These are phyloP conservation scores for Sebastes vulpes DNA, from an alignment of 2,797 vertebrate genomes.

Conservation along the genomic window DNA sequence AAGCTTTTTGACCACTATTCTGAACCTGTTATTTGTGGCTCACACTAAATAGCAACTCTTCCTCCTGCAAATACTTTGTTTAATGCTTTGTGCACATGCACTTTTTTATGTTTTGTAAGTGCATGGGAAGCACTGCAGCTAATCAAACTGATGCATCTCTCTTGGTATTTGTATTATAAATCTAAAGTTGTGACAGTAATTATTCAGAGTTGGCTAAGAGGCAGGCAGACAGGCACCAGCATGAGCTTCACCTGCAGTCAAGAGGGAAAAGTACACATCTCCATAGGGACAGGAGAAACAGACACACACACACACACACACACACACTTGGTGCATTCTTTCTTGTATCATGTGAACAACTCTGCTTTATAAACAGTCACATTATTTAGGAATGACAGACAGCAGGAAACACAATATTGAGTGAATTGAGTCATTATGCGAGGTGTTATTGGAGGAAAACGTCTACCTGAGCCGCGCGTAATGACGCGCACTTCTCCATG, in stretches of 20 bases:
- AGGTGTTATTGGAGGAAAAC: not conserved
- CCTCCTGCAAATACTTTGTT: not conserved
- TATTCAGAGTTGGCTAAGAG: conserved; percentile 4
- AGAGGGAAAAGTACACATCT: conserved; percentile 1
- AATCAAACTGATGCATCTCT: not conserved
- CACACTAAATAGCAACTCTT: not conserved
- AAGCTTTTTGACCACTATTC: not conserved
- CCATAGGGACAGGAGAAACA: conserved; percentile 15
- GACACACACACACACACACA: not conserved
- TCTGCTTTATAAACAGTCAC: not conserved
- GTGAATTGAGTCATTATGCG: not conserved
- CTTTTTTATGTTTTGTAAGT: conserved; percentile 19
- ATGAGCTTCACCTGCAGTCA: conserved; percentile 26
- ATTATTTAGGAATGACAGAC: not conserved
- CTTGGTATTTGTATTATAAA: conserved; percentile 10
- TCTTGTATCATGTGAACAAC: not conserved
- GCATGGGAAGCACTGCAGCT: not conserved
- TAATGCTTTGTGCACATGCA: not conserved
- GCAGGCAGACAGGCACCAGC: conserved; percentile 35
- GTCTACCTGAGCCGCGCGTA: not conserved
- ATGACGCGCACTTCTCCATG: conserved; percentile 68
- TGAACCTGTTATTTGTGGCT: not conserved
- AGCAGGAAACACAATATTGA: not conserved
- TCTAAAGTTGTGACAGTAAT: conserved; percentile 23
- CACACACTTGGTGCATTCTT: not conserved